Conservation (phyloP, 2,797 vertebrate species). For the Pseudochirops corinnae region DNA sequence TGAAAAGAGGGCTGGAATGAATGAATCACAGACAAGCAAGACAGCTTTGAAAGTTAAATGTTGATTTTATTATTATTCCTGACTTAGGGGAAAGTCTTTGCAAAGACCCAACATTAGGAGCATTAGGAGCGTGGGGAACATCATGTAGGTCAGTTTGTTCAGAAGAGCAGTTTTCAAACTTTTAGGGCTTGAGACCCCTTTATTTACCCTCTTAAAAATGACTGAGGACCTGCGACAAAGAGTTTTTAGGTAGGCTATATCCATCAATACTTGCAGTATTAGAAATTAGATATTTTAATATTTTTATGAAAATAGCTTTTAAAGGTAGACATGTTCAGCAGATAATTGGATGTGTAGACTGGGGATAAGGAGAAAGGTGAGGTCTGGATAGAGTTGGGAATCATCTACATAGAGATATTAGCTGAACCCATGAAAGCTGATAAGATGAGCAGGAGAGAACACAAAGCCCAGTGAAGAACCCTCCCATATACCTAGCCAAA, state of each 20-base stretch:
- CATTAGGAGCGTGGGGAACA: background rate
- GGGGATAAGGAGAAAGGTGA: background rate
- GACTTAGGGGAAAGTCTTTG: background rate
- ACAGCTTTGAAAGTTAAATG: background rate
- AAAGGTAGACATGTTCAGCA: background rate
- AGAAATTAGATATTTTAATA: background rate
- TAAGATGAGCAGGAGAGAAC: background rate
- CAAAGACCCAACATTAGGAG: background rate
- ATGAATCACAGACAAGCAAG: background rate
- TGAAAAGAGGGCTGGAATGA: background rate
- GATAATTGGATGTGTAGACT: background rate
- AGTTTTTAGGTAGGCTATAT: background rate
- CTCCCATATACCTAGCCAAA: background rate
- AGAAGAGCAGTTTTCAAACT: background rate
- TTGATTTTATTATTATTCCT: background rate
- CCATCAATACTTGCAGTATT: background rate
- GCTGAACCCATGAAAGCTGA: background rate
- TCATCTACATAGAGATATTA: background rate
- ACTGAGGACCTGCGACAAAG: background rate
- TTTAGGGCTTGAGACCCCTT: background rate
- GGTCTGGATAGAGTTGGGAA: background rate
- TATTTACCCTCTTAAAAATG: background rate
- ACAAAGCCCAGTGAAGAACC: background rate
- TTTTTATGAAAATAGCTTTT: background rate
- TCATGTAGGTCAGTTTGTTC: background rate